Evolutionary conservation across 2,797 vertebrate genomes (phyloP).

Genomic region (Phaenicophaeus curvirostris): DNA sequence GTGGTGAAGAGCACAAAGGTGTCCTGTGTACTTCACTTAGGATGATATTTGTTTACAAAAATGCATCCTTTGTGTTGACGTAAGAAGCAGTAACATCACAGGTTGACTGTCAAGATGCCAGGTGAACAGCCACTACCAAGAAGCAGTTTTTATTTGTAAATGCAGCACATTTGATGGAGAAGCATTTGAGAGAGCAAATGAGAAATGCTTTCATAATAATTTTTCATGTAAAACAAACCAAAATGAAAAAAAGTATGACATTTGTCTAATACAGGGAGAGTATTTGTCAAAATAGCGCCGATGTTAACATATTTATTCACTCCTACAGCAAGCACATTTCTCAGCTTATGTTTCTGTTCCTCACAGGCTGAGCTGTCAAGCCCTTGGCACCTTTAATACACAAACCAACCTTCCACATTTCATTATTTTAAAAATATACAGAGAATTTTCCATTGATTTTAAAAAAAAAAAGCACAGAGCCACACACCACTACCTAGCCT

Average conservation of each 20-base stretch:
- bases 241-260: neutral
- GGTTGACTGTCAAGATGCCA: neutral
- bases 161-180: neutral
- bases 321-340: neutral
- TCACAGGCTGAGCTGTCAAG: neutral
- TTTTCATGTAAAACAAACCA: neutral
- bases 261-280: neutral
- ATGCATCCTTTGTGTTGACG: neutral
- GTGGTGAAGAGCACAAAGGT: neutral
- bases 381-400: neutral
- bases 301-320: neutral
- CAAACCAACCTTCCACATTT: neutral
- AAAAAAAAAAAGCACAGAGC: neutral
- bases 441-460: neutral
- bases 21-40: neutral
- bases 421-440: neutral
- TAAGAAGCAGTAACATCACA: neutral
- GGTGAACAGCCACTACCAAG: neutral
- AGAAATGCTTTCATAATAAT: neutral
- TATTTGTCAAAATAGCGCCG: neutral
- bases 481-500: fast-evolving
- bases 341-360: neutral
- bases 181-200: neutral
- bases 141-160: neutral
- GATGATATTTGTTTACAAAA: neutral